Base-by-base conservation (phyloP, 2,113 vertebrate genomes). In the Chrysemys picta region DNA sequence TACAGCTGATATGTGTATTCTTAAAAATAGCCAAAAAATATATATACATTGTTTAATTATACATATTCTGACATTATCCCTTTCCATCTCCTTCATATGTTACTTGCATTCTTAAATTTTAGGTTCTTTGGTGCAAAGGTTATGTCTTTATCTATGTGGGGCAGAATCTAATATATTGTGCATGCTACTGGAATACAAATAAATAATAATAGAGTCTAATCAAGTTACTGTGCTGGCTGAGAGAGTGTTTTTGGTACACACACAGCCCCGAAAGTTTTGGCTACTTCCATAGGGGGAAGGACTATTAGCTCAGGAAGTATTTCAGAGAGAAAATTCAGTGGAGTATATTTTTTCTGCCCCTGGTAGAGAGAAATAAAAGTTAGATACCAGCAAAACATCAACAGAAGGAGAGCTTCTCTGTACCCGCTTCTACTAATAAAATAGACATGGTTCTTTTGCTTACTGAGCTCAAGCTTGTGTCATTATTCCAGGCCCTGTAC, bases 331-430 rank as follows among this genome's bases (percentile, higher is more conserved):
- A 82, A 84, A 3, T 65, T 84, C 3, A 45, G 4, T 17, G 17
- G 3, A n/a, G 4, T 49, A 0, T 2, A n/a, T 78, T 79, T 49
- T 5, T 35, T 57, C 16, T 1, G 2, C 79, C 3, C 29, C 53
- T 24, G 0, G 81, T 8, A 88, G 56, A 82, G 2, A 29, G 1
- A 3, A 13, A 53, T 65, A 75, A 56, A 14, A 49, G 0, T 57
- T 11, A 25, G 11, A 38, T 13, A 54, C 12, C 17, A 82, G 31
- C 1, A 78, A 69, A 81, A 49, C 11, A 72, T 82, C 11, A 79
- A 59, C 65, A 86, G 0, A 10, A 76, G 8, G 25, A 27, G 25
- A 27, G 24, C 25, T 57, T 10, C 56, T 29, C 27, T 4, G 57
- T 59, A 59, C 27, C 24, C 31, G 10, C 12, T 54, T 54, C 2